Conservation (phyloP, 2,888 invertebrate genomes). For the Brachyptera risi region DNA sequence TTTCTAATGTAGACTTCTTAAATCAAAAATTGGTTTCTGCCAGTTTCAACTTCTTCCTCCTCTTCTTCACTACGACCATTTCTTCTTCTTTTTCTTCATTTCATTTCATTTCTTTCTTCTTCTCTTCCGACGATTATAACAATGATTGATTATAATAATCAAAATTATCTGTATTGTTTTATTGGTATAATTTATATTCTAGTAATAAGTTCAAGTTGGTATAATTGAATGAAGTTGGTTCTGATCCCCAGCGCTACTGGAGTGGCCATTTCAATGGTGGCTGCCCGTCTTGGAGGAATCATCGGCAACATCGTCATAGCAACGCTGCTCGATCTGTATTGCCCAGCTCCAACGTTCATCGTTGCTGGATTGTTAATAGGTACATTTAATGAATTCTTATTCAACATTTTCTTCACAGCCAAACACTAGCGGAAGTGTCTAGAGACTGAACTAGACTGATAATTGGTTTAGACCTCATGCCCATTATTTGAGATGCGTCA, state of each 20-base stretch:
- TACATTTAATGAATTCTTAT: slow-evolving; percentile 35
- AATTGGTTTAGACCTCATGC: too few species aligned
- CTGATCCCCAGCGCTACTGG: slow-evolving; percentile 70
- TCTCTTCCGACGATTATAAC: too few species aligned
- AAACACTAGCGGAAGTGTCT: not conserved
- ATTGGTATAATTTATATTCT: not conserved
- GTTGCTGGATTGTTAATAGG: slow-evolving; percentile 77
- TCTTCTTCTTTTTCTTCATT: too few species aligned
- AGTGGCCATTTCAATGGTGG: slow-evolving; percentile 85
- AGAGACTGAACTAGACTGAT: not conserved
- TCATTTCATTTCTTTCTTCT: too few species aligned
- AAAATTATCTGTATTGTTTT: not conserved
- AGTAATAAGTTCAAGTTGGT: not conserved
- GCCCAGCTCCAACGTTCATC: slow-evolving; percentile 88
- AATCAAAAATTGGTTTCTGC: too few species aligned
- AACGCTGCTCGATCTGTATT: slow-evolving; percentile 77
- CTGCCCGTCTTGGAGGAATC: slow-evolving; percentile 85
- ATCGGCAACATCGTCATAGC: slow-evolving; percentile 86
- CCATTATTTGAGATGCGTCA: too few species aligned
- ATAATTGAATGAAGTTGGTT: not conserved
- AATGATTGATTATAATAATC: not conserved
- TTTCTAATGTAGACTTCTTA: too few species aligned
- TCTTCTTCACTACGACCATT: too few species aligned
- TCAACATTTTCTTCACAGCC: not conserved
- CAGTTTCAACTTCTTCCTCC: too few species aligned